Base-by-base conservation (phyloP, 2,113 vertebrate species). In the Gnathonemus longibarbis region DNA sequence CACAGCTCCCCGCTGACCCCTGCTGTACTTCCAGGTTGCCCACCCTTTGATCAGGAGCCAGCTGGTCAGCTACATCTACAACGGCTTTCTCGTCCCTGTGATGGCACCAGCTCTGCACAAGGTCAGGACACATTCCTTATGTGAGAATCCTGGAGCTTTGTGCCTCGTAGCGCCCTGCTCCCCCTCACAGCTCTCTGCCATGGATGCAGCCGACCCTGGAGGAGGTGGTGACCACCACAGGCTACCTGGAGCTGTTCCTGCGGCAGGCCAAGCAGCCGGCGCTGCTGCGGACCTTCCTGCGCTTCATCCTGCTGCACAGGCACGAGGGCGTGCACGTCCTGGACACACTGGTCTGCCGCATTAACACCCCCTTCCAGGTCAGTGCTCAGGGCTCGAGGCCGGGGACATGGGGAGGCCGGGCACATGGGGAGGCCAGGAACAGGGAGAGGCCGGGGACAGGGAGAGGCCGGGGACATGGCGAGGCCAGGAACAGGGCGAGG, bases 301-400 rank as follows among this genome's bases (percentile, higher is more conserved):
- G 96, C 46, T 99, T 99, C 89, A 96, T 99, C 94, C 95, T 99
- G 80, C 94, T 97, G 91, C 97, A 99, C 93, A 94, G 94, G 6
- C 98, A 99, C 0, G 98, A 99, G 94, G 97, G 96, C 0, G 96
- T 99, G 77, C 96, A 97, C 91, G 96, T 99, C 89, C 94, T 99
- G 39, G 98, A 99, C 91, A 98, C 98, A 0, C 97, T 99, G 24
- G 98, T 98, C 4, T 98, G 98, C 95, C 93, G 98, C 7, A 97
- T 99, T 94, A 99, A 99, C 95, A 99, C 98, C 0, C 98, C 98
- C 0, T 99, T 99, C 94, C 97, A 96, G 97, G 98, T 99, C 95
- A 93, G 45, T 21, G 35, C 21, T n/a, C 15, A 3, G 70, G 31
- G 70, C 21, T 39, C 0, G 0, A 17, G 31, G 3, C 13, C 2